Evolutionary conservation across 2,113 vertebrate genomes (phyloP).

Genomic region (Chrysemys picta): DNA sequence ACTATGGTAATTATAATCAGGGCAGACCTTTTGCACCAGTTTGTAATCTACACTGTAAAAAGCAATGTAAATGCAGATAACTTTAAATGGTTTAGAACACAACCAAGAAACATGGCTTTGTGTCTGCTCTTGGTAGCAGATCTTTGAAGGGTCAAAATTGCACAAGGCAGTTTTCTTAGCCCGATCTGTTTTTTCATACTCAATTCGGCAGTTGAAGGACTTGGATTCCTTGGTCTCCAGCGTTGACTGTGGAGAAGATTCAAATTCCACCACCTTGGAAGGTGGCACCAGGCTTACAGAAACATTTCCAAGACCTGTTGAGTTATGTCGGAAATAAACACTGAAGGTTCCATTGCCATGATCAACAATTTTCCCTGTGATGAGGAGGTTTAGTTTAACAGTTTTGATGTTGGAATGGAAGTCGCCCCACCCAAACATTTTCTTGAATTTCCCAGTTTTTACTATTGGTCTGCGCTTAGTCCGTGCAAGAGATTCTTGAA

Average conservation of each 20-base stretch:
- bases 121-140: constrained; percentile 98
- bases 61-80: constrained; percentile 99
- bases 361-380: constrained; percentile 98
- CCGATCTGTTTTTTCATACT: constrained; percentile 98
- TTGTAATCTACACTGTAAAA: constrained; percentile 99
- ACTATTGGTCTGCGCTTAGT: constrained; percentile 98
- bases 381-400: constrained; percentile 97
- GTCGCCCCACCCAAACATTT: constrained; percentile 99
- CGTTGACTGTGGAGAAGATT: constrained; percentile 91
- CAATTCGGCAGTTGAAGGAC: constrained; percentile 98
- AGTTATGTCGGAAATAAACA: constrained; percentile 99
- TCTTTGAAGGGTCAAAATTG: constrained; percentile 92
- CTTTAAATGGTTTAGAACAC: constrained; percentile 98
- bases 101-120: constrained; percentile 99
- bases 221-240: constrained; percentile 98
- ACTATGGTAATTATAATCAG: constrained; percentile 99
- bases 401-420: constrained; percentile 99
- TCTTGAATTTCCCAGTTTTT: constrained; percentile 99
- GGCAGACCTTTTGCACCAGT: constrained; percentile 99
- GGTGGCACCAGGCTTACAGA: constrained; percentile 98
- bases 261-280: constrained; percentile 98
- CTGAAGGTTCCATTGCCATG: constrained; percentile 99
- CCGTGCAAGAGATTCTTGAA: constrained; percentile 90
- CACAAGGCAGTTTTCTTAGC: constrained; percentile 98
- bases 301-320: constrained; percentile 95